Percentiles rank a stretch among this genome's conserved stretches.
These are phyloP conservation scores for Tillus elongatus DNA, from an alignment of 2,888 invertebrate species.

Conservation along the genomic window DNA sequence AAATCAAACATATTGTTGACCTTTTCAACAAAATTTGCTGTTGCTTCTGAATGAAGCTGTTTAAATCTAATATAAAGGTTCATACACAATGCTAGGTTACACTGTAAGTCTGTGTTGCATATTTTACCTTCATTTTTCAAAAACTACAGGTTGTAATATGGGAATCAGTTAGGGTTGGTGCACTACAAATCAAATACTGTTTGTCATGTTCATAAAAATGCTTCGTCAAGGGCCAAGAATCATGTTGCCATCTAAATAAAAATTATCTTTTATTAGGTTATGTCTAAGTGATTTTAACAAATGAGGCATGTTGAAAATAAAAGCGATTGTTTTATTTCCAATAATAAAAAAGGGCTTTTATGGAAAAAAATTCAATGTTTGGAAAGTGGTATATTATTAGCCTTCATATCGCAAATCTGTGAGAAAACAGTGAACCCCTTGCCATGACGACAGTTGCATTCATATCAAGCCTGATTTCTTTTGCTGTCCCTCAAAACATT, in stretches of 20 bases:
- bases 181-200: neutral
- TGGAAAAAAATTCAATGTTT: too few relatives aligned
- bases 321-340: conserved; percentile 1
- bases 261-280: neutral
- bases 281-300: neutral
- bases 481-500: neutral
- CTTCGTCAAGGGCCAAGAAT: neutral
- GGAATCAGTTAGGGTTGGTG: neutral
- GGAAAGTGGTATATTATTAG: conserved; percentile 1
- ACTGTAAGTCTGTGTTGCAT: conserved; percentile 2
- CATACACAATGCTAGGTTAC: conserved; percentile 1
- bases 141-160: neutral
- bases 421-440: conserved; percentile 1
- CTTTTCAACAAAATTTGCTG: neutral
- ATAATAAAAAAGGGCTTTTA: too few relatives aligned
- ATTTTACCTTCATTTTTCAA: conserved; percentile 1
- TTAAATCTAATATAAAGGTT: neutral
- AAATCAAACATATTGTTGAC: conserved; percentile 1
- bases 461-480: neutral
- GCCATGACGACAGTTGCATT: conserved; percentile 4
- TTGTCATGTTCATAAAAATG: conserved; percentile 1
- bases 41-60: conserved; percentile 2
- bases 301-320: neutral
- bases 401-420: neutral
- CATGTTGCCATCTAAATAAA: too few relatives aligned